A percentile compares a stretch with the other conserved stretches of the same genome.
phyloP scores from a whole-genome alignment of 2,888 invertebrate species.

The Rhynchonema sp. region DNA sequence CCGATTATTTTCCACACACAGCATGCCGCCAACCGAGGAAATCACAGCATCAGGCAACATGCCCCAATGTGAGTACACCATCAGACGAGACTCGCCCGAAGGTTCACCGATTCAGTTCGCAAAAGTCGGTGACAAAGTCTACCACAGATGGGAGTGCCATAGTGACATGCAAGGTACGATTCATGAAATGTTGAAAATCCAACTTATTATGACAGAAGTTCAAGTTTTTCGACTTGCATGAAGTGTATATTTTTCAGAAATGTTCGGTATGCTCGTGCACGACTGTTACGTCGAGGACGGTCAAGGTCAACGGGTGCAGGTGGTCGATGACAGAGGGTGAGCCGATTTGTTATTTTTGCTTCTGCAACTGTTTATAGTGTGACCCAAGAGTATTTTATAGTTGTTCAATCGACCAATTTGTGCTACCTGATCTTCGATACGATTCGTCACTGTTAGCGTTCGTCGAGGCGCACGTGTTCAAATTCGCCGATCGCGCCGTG shows the following conservation, averaged over 20 bases:
- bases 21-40: conserved; percentile 10
- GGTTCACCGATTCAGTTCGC: conserved; percentile 6
- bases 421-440: conserved; percentile 20
- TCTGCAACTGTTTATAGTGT: background rate
- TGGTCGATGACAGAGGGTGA: conserved; percentile 19
- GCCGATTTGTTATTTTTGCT: background rate
- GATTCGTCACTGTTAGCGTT: conserved; percentile 12
- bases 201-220: no score
- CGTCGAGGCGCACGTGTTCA: conserved; percentile 19
- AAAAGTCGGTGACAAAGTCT: conserved; percentile 8
- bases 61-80: conserved; percentile 10
- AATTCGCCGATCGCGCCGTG: conserved; percentile 16
- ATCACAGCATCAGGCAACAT: conserved; percentile 6
- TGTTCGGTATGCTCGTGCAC: conserved; percentile 17
- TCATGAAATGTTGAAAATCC: no score
- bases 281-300: conserved; percentile 22
- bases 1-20: conserved; percentile 4
- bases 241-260: conserved; percentile 7
- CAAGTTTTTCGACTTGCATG: no score
- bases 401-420: conserved; percentile 11
- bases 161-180: background rate
- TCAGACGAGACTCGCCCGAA: conserved; percentile 4
- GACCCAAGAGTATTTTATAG: background rate
- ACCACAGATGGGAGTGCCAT: conserved; percentile 7
- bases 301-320: conserved; percentile 14